Evolutionary conservation across 2,888 invertebrate species (phyloP), one percentile per base, ranked within the genome.

Genomic region (Anagyrus pseudococci): DNA sequence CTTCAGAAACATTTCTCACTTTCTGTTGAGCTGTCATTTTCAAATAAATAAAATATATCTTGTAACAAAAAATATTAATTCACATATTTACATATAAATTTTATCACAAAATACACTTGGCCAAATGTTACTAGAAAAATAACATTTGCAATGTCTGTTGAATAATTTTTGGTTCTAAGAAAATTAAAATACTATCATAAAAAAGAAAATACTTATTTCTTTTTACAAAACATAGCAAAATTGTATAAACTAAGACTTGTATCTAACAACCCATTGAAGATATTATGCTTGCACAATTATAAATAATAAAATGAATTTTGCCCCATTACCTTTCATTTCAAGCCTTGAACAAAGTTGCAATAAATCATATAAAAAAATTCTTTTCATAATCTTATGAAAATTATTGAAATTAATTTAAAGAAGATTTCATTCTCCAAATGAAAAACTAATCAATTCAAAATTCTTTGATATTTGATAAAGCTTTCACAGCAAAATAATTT

Each of bases 231-330:
- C 19, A n/a, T 37, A 43, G 22, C n/a, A 29, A 62, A 46, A 47
- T 52, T 25, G 53, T 62, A 62, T 56, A 57, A 62, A 62, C 57
- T 46, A 57, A 53, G 47, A 22, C 22, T 62, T 52, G 43, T 10
- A 46, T 47, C 15, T 46, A 37, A 55, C 48, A 61, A 49, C 33
- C 37, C 50, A 49, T 48, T 26, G 15, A 10, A 8, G 2, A 29
- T 20, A 23, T 19, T 29, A 23, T 41, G 13, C 43, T 20, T 56
- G n/a, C 4, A 20, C 17, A 29, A 17, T 37, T 1, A 22, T 53
- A 46, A 2, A 15, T 7, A 54, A 15, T 25, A 54, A 37, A 43
- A 48, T 23, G n/a, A n/a, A n/a, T n/a, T n/a, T n/a, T n/a, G n/a
- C n/a, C n/a, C n/a, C n/a, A n/a, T n/a, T n/a, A n/a, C n/a, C n/a